These are phyloP conservation scores for Cyrtorhinus lividipennis DNA, from an alignment of 1,140 invertebrate genomes.

Conservation along the genomic window DNA sequence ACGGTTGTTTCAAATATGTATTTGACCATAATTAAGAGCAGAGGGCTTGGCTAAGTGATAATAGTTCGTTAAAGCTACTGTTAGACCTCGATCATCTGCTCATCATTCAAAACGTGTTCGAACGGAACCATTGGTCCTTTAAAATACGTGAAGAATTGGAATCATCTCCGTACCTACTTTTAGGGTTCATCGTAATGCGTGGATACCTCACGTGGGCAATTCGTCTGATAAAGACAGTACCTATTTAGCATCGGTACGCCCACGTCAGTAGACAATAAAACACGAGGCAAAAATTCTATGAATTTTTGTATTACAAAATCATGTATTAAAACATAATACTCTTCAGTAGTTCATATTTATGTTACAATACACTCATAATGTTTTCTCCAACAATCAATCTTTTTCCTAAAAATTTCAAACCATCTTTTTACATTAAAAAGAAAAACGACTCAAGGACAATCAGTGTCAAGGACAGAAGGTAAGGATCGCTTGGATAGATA, in stretches of 20 bases:
- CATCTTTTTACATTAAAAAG: not conserved
- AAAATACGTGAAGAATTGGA: too few relatives aligned
- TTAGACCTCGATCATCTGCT: too few relatives aligned
- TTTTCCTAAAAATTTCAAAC: not conserved
- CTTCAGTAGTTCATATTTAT: constrained; percentile 19
- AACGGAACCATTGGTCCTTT: too few relatives aligned
- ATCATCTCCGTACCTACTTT: too few relatives aligned
- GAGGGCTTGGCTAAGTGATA: too few relatives aligned
- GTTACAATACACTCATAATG: constrained; percentile 16
- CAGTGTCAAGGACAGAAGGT: not conserved
- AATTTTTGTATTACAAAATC: constrained; percentile 21
- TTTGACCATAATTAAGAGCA: too few relatives aligned
- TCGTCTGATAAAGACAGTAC: not conserved
- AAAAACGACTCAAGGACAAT: not conserved
- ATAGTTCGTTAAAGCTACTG: too few relatives aligned
- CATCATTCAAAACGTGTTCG: too few relatives aligned
- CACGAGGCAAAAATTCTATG: not conserved
- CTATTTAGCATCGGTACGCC: too few relatives aligned
- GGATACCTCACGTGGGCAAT: not conserved
- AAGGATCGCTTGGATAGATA: not conserved
- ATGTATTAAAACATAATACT: constrained; percentile 25
- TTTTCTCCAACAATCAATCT: constrained; percentile 1
- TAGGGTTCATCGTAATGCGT: too few relatives aligned
- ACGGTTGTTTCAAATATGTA: too few relatives aligned
- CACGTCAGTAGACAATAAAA: not conserved